These are phyloP conservation scores for Theocolax elegans DNA, from an alignment of 1,140 invertebrate species.

Conservation along the genomic window DNA sequence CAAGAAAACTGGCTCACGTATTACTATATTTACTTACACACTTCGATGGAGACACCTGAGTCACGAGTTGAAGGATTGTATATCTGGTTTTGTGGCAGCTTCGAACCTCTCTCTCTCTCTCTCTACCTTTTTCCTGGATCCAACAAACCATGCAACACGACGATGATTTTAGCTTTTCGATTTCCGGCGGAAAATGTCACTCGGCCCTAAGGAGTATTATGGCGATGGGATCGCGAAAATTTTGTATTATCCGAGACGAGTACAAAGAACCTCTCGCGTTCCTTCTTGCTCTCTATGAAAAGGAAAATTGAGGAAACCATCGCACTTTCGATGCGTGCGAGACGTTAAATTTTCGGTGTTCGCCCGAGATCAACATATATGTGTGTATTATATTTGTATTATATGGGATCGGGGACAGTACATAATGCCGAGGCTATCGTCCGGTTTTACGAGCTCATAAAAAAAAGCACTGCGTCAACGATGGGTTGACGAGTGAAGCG, in stretches of 20 bases:
- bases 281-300: too few species aligned
- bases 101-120: too few species aligned
- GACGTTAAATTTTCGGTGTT: background rate
- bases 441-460: slow-evolving; percentile 30
- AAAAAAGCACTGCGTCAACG: slow-evolving; percentile 16
- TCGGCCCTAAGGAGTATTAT: background rate
- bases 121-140: background rate
- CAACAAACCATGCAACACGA: background rate
- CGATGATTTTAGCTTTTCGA: slow-evolving; percentile 3
- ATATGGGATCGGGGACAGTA: background rate
- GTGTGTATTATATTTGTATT: too few species aligned
- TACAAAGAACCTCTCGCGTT: background rate
- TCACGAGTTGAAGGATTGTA: background rate
- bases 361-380: too few species aligned
- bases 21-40: background rate
- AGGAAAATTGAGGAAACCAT: too few species aligned
- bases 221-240: background rate
- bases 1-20: background rate
- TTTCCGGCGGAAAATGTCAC: background rate
- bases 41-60: background rate
- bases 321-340: background rate
- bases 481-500: slow-evolving; percentile 18
- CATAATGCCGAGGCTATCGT: slow-evolving; percentile 4
- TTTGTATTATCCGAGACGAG: background rate
- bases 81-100: background rate